phyloP scores from a whole-genome alignment of 1,140 invertebrate species.

The Drosophila aff. region DNA sequence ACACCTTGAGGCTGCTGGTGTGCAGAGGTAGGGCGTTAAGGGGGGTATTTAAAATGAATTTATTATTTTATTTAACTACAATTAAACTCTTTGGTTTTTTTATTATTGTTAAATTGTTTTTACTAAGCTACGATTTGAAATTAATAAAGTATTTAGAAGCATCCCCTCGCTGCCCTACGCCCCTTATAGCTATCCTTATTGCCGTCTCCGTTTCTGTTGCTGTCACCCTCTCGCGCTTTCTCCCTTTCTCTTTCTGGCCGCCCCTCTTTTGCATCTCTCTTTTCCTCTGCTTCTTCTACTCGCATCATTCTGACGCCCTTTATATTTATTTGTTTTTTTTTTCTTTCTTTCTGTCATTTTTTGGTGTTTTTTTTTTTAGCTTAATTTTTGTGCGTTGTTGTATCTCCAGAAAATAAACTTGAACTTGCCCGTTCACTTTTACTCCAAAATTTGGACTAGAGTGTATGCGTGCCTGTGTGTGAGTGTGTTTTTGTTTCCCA shows the following conservation, averaged over 20 bases:
- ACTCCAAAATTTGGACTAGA: slow-evolving; percentile 47
- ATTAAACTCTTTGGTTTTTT: no score
- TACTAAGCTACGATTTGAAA: neutral
- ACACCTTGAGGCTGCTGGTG: slow-evolving; percentile 44
- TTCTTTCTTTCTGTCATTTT: slow-evolving; percentile 1
- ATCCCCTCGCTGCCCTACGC: neutral
- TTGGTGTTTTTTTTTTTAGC: slow-evolving; percentile 42
- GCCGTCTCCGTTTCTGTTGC: slow-evolving; percentile 5
- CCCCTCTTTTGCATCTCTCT: slow-evolving; percentile 12
- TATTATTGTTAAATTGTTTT: neutral
- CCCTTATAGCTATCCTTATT: neutral
- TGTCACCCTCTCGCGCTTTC: slow-evolving; percentile 18
- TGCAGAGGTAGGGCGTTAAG: neutral
- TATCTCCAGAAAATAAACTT: slow-evolving; percentile 79
- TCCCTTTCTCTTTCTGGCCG: slow-evolving; percentile 23
- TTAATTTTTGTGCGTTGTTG: slow-evolving; percentile 70
- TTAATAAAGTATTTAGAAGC: neutral
- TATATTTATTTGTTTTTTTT: slow-evolving; percentile 35
- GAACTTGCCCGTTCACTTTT: slow-evolving; percentile 84
- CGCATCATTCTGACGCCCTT: slow-evolving; percentile 71
- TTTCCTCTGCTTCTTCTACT: neutral
- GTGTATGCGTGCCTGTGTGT: slow-evolving; percentile 2
- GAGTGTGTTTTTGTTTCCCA: slow-evolving; percentile 39
- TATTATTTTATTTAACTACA: neutral
- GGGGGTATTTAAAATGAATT: neutral